A percentile compares a stretch with the other conserved stretches of the same genome.
Conservation (phyloP, 1,140 invertebrate genomes). For the Bombus waltoni region DNA sequence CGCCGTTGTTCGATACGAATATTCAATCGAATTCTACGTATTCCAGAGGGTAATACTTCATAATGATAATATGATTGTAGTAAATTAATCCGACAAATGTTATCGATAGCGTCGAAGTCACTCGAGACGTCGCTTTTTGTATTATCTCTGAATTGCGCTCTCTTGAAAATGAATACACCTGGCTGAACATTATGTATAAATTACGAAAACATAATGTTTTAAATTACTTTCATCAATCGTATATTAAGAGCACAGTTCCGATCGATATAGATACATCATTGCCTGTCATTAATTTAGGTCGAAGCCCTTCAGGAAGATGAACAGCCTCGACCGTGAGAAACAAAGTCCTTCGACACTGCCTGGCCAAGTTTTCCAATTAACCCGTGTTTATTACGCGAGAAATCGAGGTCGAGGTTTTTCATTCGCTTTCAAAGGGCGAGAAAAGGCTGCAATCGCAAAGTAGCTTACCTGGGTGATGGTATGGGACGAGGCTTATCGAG, state of each 20-base stretch:
- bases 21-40: not conserved
- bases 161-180: not conserved
- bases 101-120: not conserved
- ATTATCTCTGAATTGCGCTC: not conserved
- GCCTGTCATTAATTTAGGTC: not conserved
- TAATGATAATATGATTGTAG: not conserved
- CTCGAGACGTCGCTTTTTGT: too few relatives aligned
- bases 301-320: slow-evolving; percentile 12
- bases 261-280: not conserved
- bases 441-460: not conserved
- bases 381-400: slow-evolving; percentile 18
- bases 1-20: not conserved
- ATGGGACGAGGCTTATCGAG: slow-evolving; percentile 76
- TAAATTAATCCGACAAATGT: not conserved
- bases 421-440: slow-evolving; percentile 7
- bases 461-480: slow-evolving; percentile 75
- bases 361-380: slow-evolving; percentile 44
- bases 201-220: not conserved
- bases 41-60: not conserved
- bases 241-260: not conserved
- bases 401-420: slow-evolving; percentile 28
- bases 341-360: slow-evolving; percentile 24
- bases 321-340: slow-evolving; percentile 6
- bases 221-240: not conserved
- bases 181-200: not conserved